Evolutionary conservation across 2,797 vertebrate genomes (phyloP).

Genomic region (Syndactyla subalaris): DNA sequence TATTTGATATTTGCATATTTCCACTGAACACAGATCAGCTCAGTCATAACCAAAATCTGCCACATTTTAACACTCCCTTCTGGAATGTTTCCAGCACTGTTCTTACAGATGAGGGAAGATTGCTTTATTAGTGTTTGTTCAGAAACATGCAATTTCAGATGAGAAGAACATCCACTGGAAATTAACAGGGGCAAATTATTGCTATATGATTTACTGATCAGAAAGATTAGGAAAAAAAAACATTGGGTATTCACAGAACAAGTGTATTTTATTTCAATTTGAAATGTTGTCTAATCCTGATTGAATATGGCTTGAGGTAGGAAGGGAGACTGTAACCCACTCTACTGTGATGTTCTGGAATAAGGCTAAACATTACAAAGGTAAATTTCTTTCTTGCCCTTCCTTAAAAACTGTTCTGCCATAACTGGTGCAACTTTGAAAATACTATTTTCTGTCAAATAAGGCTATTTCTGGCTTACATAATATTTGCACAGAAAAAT

Average conservation of each 20-base stretch:
- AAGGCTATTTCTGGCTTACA: not conserved
- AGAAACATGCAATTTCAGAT: not conserved
- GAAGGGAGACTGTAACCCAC: accelerated
- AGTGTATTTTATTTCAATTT: not conserved
- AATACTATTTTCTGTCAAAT: not conserved
- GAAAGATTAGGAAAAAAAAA: not conserved
- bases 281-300: not conserved
- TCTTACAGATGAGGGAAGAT: not conserved
- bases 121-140: not conserved
- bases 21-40: not conserved
- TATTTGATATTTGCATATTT: not conserved
- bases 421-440: not conserved
- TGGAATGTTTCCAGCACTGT: not conserved
- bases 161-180: not conserved
- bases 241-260: not conserved
- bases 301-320: not conserved
- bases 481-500: not conserved
- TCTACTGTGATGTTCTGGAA: not conserved
- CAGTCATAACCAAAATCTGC: not conserved
- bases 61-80: not conserved
- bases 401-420: not conserved
- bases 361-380: not conserved
- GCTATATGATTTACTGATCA: not conserved
- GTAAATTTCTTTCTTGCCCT: not conserved
- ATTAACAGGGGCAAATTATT: not conserved